A percentile compares a stretch with the other conserved stretches of the same genome.
Evolutionary conservation across 1,140 invertebrate genomes (phyloP).

Genomic region (Armadillidium nasatum): DNA sequence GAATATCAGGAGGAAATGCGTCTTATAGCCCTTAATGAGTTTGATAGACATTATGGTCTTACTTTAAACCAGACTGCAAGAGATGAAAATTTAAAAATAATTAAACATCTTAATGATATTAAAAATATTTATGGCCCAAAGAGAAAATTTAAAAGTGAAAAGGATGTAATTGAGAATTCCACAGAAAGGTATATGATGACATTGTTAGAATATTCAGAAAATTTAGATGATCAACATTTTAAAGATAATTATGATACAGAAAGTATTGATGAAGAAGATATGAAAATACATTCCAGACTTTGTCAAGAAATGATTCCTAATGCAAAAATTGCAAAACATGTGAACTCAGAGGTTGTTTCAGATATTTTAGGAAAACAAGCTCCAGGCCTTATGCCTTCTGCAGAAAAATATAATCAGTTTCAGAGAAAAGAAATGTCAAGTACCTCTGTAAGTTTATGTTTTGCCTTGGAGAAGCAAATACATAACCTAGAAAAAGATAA

Average conservation of each 20-base stretch:
- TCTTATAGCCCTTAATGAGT: background rate
- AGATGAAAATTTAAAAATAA: background rate
- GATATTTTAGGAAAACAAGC: too few relatives aligned
- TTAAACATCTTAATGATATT: background rate
- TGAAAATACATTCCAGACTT: background rate
- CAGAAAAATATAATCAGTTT: too few relatives aligned
- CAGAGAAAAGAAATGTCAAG: too few relatives aligned
- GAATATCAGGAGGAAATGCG: background rate
- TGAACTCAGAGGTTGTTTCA: too few relatives aligned
- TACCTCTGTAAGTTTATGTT: too few relatives aligned
- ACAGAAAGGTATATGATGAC: background rate
- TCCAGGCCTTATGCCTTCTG: too few relatives aligned
- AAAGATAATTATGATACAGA: background rate
- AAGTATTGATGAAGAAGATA: conserved; percentile 6
- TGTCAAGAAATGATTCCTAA: too few relatives aligned
- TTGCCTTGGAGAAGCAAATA: too few relatives aligned
- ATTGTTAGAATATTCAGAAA: conserved; percentile 4
- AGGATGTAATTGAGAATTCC: background rate
- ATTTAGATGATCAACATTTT: background rate
- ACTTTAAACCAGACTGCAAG: background rate
- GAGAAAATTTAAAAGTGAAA: background rate
- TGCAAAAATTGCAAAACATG: too few relatives aligned
- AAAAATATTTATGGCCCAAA: background rate
- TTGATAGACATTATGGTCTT: background rate
- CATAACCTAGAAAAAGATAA: too few relatives aligned